Evolutionary conservation across 2,888 invertebrate genomes (phyloP).

Genomic region (Lithophane leautieri): DNA sequence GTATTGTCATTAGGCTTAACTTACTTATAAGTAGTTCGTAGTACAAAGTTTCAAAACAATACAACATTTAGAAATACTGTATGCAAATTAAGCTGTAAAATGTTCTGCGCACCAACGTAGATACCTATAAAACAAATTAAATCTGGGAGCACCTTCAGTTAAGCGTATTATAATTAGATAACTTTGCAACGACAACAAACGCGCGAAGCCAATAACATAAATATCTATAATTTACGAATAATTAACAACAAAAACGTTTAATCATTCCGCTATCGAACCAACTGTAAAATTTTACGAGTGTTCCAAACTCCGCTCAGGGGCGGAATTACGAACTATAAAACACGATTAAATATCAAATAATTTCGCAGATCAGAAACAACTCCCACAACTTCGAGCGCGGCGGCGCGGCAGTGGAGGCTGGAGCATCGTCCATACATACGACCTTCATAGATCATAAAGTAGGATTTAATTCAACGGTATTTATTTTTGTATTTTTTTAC

Average conservation of each 20-base stretch:
- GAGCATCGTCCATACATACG: not conserved
- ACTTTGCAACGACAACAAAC: constrained; percentile 22
- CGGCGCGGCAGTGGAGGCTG: not conserved
- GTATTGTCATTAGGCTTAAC: constrained; percentile 32
- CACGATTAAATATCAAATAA: constrained; percentile 60
- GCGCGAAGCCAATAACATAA: constrained; percentile 13
- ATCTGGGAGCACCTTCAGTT: constrained; percentile 29
- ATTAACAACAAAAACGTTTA: constrained; percentile 32
- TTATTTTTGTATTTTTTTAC: too few species aligned
- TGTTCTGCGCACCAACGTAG: not conserved
- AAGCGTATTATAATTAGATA: constrained; percentile 25
- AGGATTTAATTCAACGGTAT: too few species aligned
- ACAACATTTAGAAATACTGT: constrained; percentile 25
- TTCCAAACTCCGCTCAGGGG: constrained; percentile 30
- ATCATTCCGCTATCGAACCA: constrained; percentile 49
- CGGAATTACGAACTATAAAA: constrained; percentile 53
- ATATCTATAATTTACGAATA: constrained; percentile 39
- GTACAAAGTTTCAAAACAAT: constrained; percentile 37
- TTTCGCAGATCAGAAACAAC: constrained; percentile 54
- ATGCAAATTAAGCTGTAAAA: constrained; percentile 47
- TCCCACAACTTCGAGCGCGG: constrained; percentile 20
- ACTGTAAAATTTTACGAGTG: constrained; percentile 54
- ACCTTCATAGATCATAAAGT: too few species aligned
- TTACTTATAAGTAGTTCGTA: constrained; percentile 11
- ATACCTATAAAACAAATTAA: constrained; percentile 33